Base-by-base conservation (phyloP, 2,888 invertebrate genomes). In the Lasioglossum marginatum region DNA sequence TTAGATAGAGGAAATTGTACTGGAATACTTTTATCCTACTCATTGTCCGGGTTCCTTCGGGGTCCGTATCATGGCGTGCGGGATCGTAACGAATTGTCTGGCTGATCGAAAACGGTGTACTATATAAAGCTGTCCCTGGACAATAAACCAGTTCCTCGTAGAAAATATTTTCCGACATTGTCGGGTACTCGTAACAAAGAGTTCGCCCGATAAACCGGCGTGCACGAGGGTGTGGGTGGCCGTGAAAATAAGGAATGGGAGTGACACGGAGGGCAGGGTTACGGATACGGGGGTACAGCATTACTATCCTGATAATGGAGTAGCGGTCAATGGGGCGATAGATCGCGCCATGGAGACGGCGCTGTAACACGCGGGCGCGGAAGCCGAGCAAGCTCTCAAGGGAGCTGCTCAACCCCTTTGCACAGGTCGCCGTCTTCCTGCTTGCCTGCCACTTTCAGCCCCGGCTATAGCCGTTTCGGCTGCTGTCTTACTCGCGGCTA, bases 301-400 rank as follows among this genome's bases (percentile, higher is more conserved):
- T 92, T 93, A 93, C 93, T 92, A 92, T 91, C 91, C 92, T 90
- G 93, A 94, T 93, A 94, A 94, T 93, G 92, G 93, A 94, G 93
- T 92, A 90, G 92, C 92, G 93, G 93, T 93, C 94, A 93, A 93
- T 93, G 92, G 92, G 90, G 90, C 92, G 93, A 93, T 93, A 92
- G 93, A 93, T 93, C 92, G 92, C 88, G 88, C 87, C 89, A 85
- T 81, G 89, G 88, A 90, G 89, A 91, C 89, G 89, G 85, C 84
- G 66, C 88, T 78, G 88, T 88, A 92, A 90, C 92, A 86, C 90
- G 87, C 87, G 89, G 82, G 89, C 90, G 87, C 87, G 89, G 82
- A 89, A 89, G 88, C 90, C 88, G 83, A 88, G 88, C 88, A 84
- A 89, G 91, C 88, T 93, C 92, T 86, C 92, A 60, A 72, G 92